Base-by-base conservation (phyloP, 2,113 vertebrate genomes). In the Chinchilla lanigera region DNA sequence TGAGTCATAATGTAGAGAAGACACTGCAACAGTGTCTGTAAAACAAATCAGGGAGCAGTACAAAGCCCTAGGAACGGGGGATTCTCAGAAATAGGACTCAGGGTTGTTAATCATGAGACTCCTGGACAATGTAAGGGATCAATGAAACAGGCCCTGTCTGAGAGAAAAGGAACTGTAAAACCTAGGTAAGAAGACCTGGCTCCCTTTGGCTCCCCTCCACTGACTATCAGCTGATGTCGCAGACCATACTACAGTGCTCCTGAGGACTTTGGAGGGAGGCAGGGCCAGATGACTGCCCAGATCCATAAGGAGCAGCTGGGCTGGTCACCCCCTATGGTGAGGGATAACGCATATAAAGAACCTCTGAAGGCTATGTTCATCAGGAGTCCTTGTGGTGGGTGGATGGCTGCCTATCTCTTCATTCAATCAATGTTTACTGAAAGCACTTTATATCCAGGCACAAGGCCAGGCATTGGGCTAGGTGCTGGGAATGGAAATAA, bases 371-470 rank as follows among this genome's bases (percentile, higher is more conserved):
- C 19, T 30, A 80, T 47, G 58, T 35, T 38, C 54, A 65, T 35
- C 71, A 58, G 4, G 19, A 58, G 26, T 88, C 28, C 16, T 3
- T 16, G 4, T 7, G 2, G 56, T 28, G 90, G 50, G 54, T 41
- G 54, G 47, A 67, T 50, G 33, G 78, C 47, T 38, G 61, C 44
- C 47, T 86, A 67, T 90, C 92, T 89, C n/a, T 89, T 91, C 73
- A 22, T 54, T 96, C 11, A 14, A 52, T 84, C 95, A 93, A 14
- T 96, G 91, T 88, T 97, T 96, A 86, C 96, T 50, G 58, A 96
- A 65, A 78, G 33, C 26, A 86, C 30, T 89, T 86, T 85, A 75
- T 83, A 44, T 44, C 38, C 47, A 90, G 93, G 95, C 95, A 65
- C 28, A 1, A 0, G 86, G 93, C 91, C 96, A 96, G 87, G 19